Conservation (phyloP, 2,797 vertebrate species). For the Dryobates pubescens region DNA sequence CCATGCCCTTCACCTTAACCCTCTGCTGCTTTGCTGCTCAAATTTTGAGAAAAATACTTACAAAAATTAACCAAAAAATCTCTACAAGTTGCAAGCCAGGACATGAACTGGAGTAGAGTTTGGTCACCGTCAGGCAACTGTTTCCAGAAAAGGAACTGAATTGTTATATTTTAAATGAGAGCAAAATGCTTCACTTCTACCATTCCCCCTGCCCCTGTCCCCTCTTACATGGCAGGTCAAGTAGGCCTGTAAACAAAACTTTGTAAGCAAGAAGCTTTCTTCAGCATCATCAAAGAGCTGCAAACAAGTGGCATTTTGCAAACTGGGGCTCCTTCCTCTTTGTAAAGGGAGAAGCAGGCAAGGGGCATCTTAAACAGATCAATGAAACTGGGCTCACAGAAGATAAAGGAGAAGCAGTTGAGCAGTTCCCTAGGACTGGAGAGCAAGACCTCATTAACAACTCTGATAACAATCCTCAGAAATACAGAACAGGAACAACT, state of each 20-base stretch:
- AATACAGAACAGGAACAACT: not conserved
- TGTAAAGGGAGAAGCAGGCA: not conserved
- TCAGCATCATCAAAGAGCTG: not conserved
- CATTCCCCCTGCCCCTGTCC: not conserved
- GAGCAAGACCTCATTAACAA: constrained; percentile 6
- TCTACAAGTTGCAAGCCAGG: not conserved
- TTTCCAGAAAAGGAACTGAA: not conserved
- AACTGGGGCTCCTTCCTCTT: not conserved
- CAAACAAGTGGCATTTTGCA: not conserved
- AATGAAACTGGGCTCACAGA: not conserved
- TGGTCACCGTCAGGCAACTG: not conserved
- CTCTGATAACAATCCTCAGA: not conserved
- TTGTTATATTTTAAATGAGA: not conserved
- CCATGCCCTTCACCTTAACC: not conserved
- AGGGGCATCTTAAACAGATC: not conserved
- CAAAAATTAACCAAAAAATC: not conserved
- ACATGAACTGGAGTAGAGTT: not conserved
- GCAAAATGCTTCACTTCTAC: not conserved
- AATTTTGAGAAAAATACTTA: not conserved
- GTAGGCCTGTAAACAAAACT: not conserved
- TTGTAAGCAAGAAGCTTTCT: not conserved
- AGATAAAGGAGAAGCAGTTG: not conserved
- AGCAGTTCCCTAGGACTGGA: not conserved
- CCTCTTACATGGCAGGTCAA: not conserved
- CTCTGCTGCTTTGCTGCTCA: not conserved